Evolutionary conservation across 2,888 invertebrate species (phyloP).

Genomic region (Trisateles emortualis): DNA sequence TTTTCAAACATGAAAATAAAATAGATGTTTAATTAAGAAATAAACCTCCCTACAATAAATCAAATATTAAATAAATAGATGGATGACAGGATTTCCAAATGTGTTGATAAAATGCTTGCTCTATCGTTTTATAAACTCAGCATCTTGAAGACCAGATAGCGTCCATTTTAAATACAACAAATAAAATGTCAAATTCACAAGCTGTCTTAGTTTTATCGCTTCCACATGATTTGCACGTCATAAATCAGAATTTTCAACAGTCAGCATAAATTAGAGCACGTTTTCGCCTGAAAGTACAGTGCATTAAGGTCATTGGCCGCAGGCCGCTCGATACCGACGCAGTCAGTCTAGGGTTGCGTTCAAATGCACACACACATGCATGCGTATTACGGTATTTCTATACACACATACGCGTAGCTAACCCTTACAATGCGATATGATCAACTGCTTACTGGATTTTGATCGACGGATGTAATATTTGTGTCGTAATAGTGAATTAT

Average conservation of each 20-base stretch:
- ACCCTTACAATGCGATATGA: slow-evolving; percentile 25
- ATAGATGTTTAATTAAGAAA: too few species aligned
- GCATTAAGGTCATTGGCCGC: slow-evolving; percentile 44
- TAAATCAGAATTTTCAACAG: slow-evolving; percentile 41
- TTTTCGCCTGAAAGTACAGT: slow-evolving; percentile 36
- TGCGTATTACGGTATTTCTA: slow-evolving; percentile 5
- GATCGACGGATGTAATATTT: slow-evolving; percentile 18
- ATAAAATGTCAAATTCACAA: slow-evolving; percentile 18
- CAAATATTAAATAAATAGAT: not conserved
- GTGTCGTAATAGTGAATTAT: slow-evolving; percentile 13
- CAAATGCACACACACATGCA: slow-evolving; percentile 26
- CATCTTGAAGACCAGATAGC: slow-evolving; percentile 28
- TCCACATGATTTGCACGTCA: slow-evolving; percentile 34
- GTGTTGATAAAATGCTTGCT: slow-evolving; percentile 16
- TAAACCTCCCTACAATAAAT: not conserved
- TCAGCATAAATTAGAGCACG: slow-evolving; percentile 48
- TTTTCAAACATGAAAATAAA: too few species aligned
- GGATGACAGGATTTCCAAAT: slow-evolving; percentile 8
- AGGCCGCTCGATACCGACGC: slow-evolving; percentile 44
- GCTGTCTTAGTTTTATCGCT: slow-evolving; percentile 29
- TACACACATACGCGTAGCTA: slow-evolving; percentile 22
- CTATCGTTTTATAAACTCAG: slow-evolving; percentile 18
- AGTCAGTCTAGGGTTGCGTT: slow-evolving; percentile 42
- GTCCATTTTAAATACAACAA: slow-evolving; percentile 15
- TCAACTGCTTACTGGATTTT: slow-evolving; percentile 17